These are phyloP conservation scores for Tetramorium simillimum DNA, from an alignment of 1,140 invertebrate species.

Conservation along the genomic window DNA sequence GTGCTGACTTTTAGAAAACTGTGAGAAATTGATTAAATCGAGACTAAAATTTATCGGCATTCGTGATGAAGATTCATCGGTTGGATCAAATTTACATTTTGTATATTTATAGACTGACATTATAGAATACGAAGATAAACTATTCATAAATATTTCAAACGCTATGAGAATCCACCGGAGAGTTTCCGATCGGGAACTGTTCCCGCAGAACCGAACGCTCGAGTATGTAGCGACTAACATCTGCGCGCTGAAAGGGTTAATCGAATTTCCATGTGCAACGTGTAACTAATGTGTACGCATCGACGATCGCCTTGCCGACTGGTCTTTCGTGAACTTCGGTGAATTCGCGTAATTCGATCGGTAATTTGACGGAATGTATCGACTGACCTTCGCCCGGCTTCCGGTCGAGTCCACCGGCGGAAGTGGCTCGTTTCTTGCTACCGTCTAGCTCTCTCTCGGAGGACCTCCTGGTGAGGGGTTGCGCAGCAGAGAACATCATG, in stretches of 20 bases:
- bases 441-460: slow-evolving; percentile 93
- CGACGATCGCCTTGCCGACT: not conserved
- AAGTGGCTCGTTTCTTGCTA: slow-evolving; percentile 93
- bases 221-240: slow-evolving; percentile 8
- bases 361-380: too few relatives aligned
- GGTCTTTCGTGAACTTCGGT: not conserved
- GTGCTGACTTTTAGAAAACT: not conserved
- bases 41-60: not conserved
- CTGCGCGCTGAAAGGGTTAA: slow-evolving; percentile 50
- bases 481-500: slow-evolving; percentile 88
- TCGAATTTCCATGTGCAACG: slow-evolving; percentile 40
- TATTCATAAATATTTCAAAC: not conserved
- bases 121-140: not conserved
- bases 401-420: slow-evolving; percentile 90
- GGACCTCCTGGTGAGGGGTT: slow-evolving; percentile 92
- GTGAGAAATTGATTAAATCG: not conserved
- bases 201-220: not conserved
- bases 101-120: not conserved
- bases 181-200: not conserved
- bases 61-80: too few relatives aligned
- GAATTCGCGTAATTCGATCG: not conserved
- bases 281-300: slow-evolving; percentile 9
- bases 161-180: not conserved
- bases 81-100: not conserved
- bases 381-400: slow-evolving; percentile 89